Base-by-base conservation (phyloP, 2,797 vertebrate genomes). In the Pantherophis vulpinus region DNA sequence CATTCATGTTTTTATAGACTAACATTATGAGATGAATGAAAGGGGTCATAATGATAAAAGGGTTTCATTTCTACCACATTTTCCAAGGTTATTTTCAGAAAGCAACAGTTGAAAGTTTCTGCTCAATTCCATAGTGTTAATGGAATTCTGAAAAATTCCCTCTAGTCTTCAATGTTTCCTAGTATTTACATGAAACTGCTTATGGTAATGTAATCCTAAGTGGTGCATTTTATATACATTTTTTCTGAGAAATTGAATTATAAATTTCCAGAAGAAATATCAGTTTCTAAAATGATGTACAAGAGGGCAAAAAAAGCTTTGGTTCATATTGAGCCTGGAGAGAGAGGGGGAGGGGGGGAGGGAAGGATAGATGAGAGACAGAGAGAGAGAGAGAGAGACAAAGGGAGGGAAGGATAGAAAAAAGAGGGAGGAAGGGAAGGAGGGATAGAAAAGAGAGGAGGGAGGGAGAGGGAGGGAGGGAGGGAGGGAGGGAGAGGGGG, bases 401-500 rank as follows among this genome's bases (percentile, higher is more conserved):
- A 10, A 61, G 60, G 27, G 2, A 27, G 8, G 23, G 3, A 11
- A 27, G 29, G 4, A 47, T 47, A 47, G 47, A 47, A 47, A 47
- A 47, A 47, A 47, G 47, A 47, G 47, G 12, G 12, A n/a, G 4
- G 3, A 3, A 61, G 9, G 8, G 6, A 51, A 8, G 51, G 51
- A 37, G 7, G 7, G 51, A 51, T 51, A 47, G 47, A 47, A 47
- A 47, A 47, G 47, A 47, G 47, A 4, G 42, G 42, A 42, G 42
- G 42, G 42, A 42, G 42, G 42, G 42, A 42, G 47, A 47, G 47
- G 47, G 47, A 47, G 47, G 47, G 47, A 47, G 5, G 1, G 54
- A 54, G 54, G 0, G 18, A 59, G 20, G 2, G 56, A 5, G 56
- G 3, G 42, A 1, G 14, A 5, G 56, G 5, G 1, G 25, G 4